phyloP scores from a whole-genome alignment of 2,888 invertebrate genomes.

The Drosophila koepferae region DNA sequence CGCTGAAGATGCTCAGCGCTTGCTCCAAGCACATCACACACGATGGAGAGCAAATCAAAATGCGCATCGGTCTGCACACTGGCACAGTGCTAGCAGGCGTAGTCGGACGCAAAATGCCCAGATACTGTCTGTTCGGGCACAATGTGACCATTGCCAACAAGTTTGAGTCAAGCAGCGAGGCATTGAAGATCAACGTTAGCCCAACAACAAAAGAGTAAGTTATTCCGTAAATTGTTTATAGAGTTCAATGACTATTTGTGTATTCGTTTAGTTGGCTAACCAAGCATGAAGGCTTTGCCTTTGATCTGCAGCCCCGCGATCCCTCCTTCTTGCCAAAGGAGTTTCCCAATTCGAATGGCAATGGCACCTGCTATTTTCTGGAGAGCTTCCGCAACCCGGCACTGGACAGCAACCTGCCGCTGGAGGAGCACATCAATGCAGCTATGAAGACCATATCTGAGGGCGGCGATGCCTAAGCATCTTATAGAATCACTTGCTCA shows the following conservation, averaged over 20 bases:
- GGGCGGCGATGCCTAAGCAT: conserved; percentile 68
- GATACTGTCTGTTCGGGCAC: conserved; percentile 97
- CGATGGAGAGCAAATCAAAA: conserved; percentile 95
- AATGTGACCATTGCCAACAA: conserved; percentile 98
- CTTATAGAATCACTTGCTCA: conserved; percentile 57
- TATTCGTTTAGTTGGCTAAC: conserved; percentile 89
- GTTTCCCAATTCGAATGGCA: conserved; percentile 90
- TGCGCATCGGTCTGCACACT: conserved; percentile 97
- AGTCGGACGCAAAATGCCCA: conserved; percentile 92
- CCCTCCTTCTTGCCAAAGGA: conserved; percentile 93
- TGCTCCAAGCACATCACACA: conserved; percentile 95
- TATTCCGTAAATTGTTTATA: too few species aligned
- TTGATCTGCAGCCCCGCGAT: conserved; percentile 90
- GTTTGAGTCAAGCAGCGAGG: conserved; percentile 97
- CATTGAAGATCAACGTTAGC: conserved; percentile 95
- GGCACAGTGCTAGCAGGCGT: conserved; percentile 97
- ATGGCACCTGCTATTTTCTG: conserved; percentile 94
- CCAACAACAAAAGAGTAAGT: conserved; percentile 96
- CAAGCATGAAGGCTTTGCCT: conserved; percentile 90
- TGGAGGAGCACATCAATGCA: conserved; percentile 83
- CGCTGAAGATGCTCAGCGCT: conserved; percentile 95
- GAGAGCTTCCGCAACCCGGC: conserved; percentile 91
- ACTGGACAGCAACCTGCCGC: conserved; percentile 87
- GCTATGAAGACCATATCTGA: conserved; percentile 83
- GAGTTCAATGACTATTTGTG: neutral